Evolutionary conservation across 2,113 vertebrate species (phyloP), one percentile per base, ranked within the genome.

Genomic region (Theristicus caerulescens): DNA sequence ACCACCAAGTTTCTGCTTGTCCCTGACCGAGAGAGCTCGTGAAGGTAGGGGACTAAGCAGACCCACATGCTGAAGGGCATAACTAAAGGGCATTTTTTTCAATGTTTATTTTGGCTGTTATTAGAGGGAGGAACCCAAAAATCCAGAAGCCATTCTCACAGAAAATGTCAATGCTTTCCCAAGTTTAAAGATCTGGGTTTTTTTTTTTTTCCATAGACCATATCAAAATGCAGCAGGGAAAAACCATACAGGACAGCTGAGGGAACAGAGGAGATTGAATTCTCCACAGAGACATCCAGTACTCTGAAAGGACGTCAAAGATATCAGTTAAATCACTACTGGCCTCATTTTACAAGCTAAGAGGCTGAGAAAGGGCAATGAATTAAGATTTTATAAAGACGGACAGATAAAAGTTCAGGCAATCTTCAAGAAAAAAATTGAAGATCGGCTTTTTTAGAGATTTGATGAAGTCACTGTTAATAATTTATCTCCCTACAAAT

Each of bases 331-430:
- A 91, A 96, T 96, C 94, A 94, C 81, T 49, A 8, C 77, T 76
- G 87, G 91, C 84, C 92, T 96, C 91, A 91, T 94, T 95, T 95
- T 96, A 96, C 95, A 94, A 96, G 84, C 73, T 94, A 76, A 85
- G 78, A 95, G 90, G 91, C 87, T 95, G 94, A 97, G 94, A 97
- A 95, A 97, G 93, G 96, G 90, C 95, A 97, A 87, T 31, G 90
- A 95, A 96, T 96, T 96, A 96, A 97, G 93, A 96, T 94, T 96
- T 96, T 91, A 97, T 96, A 95, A 95, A 88, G 87, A 96, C 2
- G 31, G 73, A 79, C 87, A 94, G 93, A 96, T 85, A 95, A 96
- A 94, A 89, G 91, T 92, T 94, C 85, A 95, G 55, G 76, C 67
- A 86, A 90, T 86, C 82, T 78, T 78, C 71, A 86, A 58, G 90